Evolutionary conservation across 2,113 vertebrate species (phyloP), one percentile per base, ranked within the genome.

Genomic region (Rhodinocichla rosea): DNA sequence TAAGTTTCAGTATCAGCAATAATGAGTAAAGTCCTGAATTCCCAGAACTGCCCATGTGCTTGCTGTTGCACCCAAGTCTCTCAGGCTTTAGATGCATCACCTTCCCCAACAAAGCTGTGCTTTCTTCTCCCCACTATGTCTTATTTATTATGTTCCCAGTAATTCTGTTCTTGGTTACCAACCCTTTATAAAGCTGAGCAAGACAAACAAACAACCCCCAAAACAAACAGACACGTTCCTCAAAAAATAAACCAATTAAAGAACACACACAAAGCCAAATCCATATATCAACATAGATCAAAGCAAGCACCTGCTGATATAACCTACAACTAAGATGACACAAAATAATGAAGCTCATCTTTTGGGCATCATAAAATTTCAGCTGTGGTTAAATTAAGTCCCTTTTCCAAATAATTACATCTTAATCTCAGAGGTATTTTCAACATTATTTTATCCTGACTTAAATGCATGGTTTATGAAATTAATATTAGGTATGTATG

Each of bases 241-340:
- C 7, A n/a, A 56, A 44, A 81, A 50, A 56, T 6, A 78, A 74
- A 30, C 4, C 20, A 69, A 33, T 4, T 3, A 26, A 59, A 76
- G 7, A 76, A 39, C 8, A 59, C 11, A 59, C 4, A 67, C 3
- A 42, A 32, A 59, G 57, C 44, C 49, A 82, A 92, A 74, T 21
- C 49, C 55, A 84, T 15, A 24, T 15, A 32, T 3, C 23, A 47
- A 60, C 17, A 56, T 0, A 42, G 8, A 73, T 15, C 57, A 67
- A 62, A 82, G 33, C 22, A 71, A 64, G 27, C 44, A 76, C 13
- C 20, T 75, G 40, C 42, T 13, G 11, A 56, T 8, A 47, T 12
- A 74, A 39, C 3, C 73, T 28, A 1, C 4, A 62, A 71, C 50
- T 79, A 65, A 53, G 17, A 37, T 0, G 0, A 77, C 15, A 68